Evolutionary conservation across 1,140 invertebrate species (phyloP).

Genomic region (Phenacoccus solenopsis): DNA sequence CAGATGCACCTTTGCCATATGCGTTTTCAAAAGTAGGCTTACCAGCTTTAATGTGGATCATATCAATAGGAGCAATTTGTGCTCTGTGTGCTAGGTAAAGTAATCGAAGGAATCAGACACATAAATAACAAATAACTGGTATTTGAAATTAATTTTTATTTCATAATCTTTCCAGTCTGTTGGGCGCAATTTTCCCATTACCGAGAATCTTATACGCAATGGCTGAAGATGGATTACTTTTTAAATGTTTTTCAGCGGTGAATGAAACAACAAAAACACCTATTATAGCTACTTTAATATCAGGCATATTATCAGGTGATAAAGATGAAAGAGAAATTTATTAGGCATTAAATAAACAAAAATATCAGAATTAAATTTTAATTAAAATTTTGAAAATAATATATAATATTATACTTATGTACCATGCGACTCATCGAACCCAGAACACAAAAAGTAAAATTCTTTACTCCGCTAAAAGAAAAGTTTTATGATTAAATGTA

Average conservation of each 20-base stretch:
- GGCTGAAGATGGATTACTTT: constrained; percentile 73
- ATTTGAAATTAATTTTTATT: no score
- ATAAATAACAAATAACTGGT: no score
- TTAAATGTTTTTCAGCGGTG: constrained; percentile 58
- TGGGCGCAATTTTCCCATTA: constrained; percentile 70
- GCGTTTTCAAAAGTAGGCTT: constrained; percentile 60
- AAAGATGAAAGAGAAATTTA: not conserved
- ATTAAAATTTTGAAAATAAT: no score
- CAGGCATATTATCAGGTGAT: constrained; percentile 26
- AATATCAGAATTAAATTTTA: no score
- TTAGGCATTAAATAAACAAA: not conserved
- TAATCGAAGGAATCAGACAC: no score
- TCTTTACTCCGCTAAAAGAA: no score
- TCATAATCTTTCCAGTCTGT: constrained; percentile 44
- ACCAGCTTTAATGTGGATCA: constrained; percentile 71
- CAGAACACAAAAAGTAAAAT: no score
- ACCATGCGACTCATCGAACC: no score
- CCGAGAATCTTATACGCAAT: constrained; percentile 77
- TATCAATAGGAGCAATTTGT: constrained; percentile 50
- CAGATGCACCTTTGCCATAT: constrained; percentile 59
- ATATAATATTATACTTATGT: no score
- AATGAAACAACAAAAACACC: constrained; percentile 34
- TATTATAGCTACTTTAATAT: constrained; percentile 26
- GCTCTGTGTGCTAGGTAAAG: constrained; percentile 20
- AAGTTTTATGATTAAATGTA: not conserved